These are phyloP conservation scores for Rutpela maculata DNA, from an alignment of 2,888 invertebrate species.

Conservation along the genomic window DNA sequence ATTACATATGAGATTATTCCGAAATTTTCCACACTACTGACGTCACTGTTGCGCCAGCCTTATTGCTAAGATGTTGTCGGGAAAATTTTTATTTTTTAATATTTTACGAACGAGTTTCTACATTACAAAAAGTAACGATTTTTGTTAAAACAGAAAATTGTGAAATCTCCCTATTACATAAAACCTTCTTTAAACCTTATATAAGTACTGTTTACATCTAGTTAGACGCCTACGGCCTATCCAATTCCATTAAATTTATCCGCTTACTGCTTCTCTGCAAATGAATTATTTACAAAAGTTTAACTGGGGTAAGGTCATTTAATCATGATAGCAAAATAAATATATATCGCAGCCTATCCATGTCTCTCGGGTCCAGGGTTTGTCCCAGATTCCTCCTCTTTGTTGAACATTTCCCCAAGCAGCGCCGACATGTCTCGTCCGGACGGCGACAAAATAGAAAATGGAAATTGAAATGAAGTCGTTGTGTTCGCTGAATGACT, in stretches of 20 bases:
- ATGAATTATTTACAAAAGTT: conserved; percentile 1
- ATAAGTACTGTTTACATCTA: no score
- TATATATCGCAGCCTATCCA: not conserved
- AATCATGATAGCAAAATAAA: not conserved
- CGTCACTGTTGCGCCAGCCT: no score
- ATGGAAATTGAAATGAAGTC: conserved; percentile 29
- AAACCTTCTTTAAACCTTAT: no score
- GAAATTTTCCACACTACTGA: no score
- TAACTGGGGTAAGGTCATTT: conserved; percentile 21
- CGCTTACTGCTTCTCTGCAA: not conserved
- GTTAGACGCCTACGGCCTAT: no score
- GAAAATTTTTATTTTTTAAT: no score
- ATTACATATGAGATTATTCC: no score
- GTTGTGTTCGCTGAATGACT: not conserved
- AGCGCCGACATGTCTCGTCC: conserved; percentile 31
- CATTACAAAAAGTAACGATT: no score
- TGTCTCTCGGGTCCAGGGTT: not conserved
- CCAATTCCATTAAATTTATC: not conserved
- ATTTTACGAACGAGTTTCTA: no score
- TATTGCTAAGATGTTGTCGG: no score
- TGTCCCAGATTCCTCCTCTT: not conserved
- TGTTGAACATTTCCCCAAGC: not conserved
- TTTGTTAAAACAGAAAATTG: no score
- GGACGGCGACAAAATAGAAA: conserved; percentile 23
- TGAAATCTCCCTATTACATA: no score